These are phyloP conservation scores for Pheosia tremula DNA, from an alignment of 2,888 invertebrate species.

Conservation along the genomic window DNA sequence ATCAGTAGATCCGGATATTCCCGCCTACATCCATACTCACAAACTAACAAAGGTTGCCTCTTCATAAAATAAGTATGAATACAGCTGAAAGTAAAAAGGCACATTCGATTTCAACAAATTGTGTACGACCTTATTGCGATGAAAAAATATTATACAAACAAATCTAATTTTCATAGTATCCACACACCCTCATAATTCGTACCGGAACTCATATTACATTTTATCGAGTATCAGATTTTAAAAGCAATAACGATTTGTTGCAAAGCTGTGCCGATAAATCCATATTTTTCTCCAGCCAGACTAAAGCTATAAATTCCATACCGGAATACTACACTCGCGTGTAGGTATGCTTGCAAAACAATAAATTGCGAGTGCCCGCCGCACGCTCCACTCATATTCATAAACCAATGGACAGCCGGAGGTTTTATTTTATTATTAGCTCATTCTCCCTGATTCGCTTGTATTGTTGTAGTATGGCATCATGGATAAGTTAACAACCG, in stretches of 20 bases:
- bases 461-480: neutral
- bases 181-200: neutral
- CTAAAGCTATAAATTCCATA: conserved; percentile 69
- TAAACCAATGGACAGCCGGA: conserved; percentile 47
- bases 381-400: conserved; percentile 56
- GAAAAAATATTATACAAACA: too few relatives aligned
- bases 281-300: conserved; percentile 70
- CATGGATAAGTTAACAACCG: too few relatives aligned
- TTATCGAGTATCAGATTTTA: conserved; percentile 41
- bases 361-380: conserved; percentile 69
- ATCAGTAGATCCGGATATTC: too few relatives aligned
- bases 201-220: conserved; percentile 23
- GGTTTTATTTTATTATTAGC: conserved; percentile 52
- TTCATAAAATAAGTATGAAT: too few relatives aligned
- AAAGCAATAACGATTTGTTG: conserved; percentile 65
- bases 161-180: neutral
- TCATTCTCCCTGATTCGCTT: conserved; percentile 1
- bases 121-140: too few relatives aligned
- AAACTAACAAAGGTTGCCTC: too few relatives aligned
- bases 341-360: conserved; percentile 66
- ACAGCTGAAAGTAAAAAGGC: too few relatives aligned
- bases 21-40: too few relatives aligned
- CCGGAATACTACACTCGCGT: conserved; percentile 60
- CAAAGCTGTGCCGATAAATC: conserved; percentile 63
- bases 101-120: too few relatives aligned